Base-by-base conservation (phyloP, 2,113 vertebrate species). In the Pseudorasbora parva region DNA sequence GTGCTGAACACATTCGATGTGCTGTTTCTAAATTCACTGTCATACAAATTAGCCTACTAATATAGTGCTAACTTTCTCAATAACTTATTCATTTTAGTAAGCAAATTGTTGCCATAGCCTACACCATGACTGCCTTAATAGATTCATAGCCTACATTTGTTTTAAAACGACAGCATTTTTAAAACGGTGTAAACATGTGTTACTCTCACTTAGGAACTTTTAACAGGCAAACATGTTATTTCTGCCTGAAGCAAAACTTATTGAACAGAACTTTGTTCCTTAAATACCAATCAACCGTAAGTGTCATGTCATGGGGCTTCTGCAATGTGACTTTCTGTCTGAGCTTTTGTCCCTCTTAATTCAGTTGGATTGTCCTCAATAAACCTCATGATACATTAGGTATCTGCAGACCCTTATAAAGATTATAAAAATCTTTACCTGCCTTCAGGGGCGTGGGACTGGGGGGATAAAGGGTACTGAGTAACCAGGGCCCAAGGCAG, bases 261-360 rank as follows among this genome's bases (percentile, higher is more conserved):
- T 25, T 19, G 25, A 7, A 72, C 23, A 41, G 2, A 76, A 3
- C 2, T 7, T 30, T 57, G 37, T 78, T 72, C 64, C 8, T n/a
- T n/a, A 43, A 57, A 84, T 59, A 10, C 21, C 21, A 43, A 72
- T 14, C 37, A 12, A 33, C 19, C 27, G 3, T 54, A 5, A 41
- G 17, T 27, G 59, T 78, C 23, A 23, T 33, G 11, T 62, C 60
- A 80, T 79, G 41, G 57, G 57, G 14, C 57, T 77, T n/a, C n/a
- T 79, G 41, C n/a, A 23, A 79, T 80, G 59, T 80, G 60, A 66
- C 59, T 80, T 43, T 59, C 5, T 45, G 74, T n/a, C 30, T 23
- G 21, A 33, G 9, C 30, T 51, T 74, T 74, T 73, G 12, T n/a
- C 15, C 12, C 19, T 72, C n/a, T 12, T 56, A 12, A n/a, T n/a